Percentiles rank a stretch among this genome's conserved stretches.
Conservation (phyloP, 2,888 invertebrate genomes). For the Anarsia innoxiella region DNA sequence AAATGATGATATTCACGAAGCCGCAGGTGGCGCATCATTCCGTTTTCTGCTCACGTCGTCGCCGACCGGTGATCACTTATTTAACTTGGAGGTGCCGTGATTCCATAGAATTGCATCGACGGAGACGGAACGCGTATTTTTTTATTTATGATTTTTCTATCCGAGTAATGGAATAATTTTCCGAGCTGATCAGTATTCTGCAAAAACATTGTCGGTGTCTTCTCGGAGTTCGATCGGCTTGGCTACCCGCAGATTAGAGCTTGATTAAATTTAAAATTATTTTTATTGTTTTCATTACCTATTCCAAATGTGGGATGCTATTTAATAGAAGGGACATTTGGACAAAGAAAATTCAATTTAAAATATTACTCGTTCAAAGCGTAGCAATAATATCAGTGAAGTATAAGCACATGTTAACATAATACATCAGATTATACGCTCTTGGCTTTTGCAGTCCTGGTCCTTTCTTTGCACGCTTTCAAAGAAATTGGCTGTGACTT, state of each 20-base stretch:
- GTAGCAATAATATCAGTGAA: neutral
- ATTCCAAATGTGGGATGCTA: constrained; percentile 11
- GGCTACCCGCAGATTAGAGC: constrained; percentile 38
- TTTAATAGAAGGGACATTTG: neutral
- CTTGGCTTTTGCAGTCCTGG: constrained; percentile 12
- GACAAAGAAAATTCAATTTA: too few relatives aligned
- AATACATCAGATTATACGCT: constrained; percentile 12
- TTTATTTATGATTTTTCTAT: constrained; percentile 66
- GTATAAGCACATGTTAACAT: constrained; percentile 9
- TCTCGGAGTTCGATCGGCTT: constrained; percentile 37
- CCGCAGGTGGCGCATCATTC: constrained; percentile 41
- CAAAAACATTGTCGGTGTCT: constrained; percentile 43
- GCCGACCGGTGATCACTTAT: constrained; percentile 68
- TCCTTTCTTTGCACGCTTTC: constrained; percentile 23
- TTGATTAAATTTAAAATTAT: constrained; percentile 47
- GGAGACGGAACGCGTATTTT: constrained; percentile 52
- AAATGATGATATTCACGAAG: constrained; percentile 25
- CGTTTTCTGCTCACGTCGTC: constrained; percentile 51
- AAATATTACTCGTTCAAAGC: too few relatives aligned
- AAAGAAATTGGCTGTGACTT: constrained; percentile 37
- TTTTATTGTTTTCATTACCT: constrained; percentile 17
- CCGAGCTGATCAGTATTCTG: constrained; percentile 60
- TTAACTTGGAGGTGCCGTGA: constrained; percentile 66
- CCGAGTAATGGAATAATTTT: constrained; percentile 63
- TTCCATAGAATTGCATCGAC: constrained; percentile 60